These are phyloP conservation scores for Macropus fuliginosus DNA, from an alignment of 2,797 vertebrate species.

Conservation along the genomic window DNA sequence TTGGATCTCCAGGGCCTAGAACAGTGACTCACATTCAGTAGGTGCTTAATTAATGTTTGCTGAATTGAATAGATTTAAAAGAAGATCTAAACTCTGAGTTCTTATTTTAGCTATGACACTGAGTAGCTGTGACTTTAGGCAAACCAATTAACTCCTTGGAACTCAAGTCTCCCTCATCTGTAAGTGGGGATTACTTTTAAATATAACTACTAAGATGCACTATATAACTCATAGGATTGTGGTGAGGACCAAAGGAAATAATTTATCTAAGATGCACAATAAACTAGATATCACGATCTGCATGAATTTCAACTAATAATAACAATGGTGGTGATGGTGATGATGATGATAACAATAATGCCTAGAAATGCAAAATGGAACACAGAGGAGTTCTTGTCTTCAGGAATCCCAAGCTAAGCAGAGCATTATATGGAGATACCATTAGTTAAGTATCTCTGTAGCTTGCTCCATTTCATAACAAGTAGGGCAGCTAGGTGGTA, in stretches of 20 bases:
- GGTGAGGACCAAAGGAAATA: not conserved
- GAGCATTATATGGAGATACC: not conserved
- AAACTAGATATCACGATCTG: not conserved
- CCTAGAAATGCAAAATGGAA: not conserved
- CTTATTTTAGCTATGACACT: not conserved
- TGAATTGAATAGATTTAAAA: not conserved
- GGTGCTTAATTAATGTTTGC: not conserved
- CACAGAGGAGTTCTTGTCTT: not conserved
- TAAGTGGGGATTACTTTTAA: not conserved
- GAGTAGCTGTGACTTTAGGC: not conserved
- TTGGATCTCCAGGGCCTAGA: not conserved
- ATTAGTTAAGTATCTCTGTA: not conserved
- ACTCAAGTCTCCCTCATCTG: not conserved
- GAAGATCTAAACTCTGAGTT: not conserved
- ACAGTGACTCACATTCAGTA: not conserved
- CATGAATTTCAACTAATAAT: not conserved
- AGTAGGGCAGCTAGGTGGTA: no score
- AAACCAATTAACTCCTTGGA: not conserved
- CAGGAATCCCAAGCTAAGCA: not conserved
- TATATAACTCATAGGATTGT: not conserved
- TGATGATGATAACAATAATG: not conserved
- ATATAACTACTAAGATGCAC: not conserved
- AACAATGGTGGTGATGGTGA: not conserved
- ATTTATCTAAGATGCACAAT: not conserved
- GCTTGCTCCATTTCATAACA: not conserved